These are phyloP conservation scores for Eurytoma adleriae DNA, from an alignment of 2,888 invertebrate genomes.

Conservation along the genomic window DNA sequence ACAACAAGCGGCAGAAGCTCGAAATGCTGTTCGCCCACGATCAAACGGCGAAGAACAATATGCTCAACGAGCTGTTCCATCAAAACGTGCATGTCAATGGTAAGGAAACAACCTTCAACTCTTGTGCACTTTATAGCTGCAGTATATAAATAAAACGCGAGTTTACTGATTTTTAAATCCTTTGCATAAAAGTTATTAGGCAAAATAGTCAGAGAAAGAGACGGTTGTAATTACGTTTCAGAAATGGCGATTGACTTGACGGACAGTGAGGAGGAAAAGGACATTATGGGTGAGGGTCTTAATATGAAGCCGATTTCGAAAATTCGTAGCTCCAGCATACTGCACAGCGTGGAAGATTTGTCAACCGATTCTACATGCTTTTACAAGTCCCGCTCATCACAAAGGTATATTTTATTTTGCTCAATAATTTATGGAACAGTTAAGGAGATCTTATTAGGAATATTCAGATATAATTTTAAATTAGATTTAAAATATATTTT, in stretches of 20 bases:
- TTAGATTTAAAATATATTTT: too few species aligned
- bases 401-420: constrained; percentile 54
- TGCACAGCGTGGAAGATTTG: constrained; percentile 86
- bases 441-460: too few species aligned
- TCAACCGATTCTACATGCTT: constrained; percentile 87
- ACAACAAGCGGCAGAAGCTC: constrained; percentile 73
- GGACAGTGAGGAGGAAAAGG: constrained; percentile 79
- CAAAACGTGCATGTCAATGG: constrained; percentile 62
- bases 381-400: constrained; percentile 80
- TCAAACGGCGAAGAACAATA: constrained; percentile 70
- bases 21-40: constrained; percentile 73
- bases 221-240: constrained; percentile 23
- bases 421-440: too few species aligned
- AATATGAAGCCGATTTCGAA: constrained; percentile 79
- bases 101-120: too few species aligned
- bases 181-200: not conserved
- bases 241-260: constrained; percentile 70
- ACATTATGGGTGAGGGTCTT: constrained; percentile 78
- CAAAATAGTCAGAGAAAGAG: too few species aligned
- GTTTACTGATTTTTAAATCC: not conserved
- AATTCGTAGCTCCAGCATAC: constrained; percentile 83
- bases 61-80: constrained; percentile 74
- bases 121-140: too few species aligned
- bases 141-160: too few species aligned
- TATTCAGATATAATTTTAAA: too few species aligned